Conservation (phyloP, 2,113 vertebrate species). For the Sinocyclocheilus anophthalmus region DNA sequence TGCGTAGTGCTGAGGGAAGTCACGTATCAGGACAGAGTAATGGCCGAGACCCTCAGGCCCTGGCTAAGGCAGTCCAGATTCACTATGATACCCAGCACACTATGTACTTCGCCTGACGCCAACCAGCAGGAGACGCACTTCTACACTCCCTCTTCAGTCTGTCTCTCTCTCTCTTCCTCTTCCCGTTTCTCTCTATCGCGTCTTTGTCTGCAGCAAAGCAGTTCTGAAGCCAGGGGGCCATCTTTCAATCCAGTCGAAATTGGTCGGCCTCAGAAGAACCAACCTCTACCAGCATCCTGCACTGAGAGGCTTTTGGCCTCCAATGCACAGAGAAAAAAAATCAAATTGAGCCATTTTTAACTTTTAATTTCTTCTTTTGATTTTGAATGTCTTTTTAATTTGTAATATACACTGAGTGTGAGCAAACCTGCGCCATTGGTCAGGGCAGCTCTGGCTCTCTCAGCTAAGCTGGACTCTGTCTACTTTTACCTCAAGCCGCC, state of each 20-base stretch:
- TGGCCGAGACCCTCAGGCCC: conserved; percentile 92
- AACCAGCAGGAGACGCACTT: conserved; percentile 59
- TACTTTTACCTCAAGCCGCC: conserved; percentile 82
- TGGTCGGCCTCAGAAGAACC: conserved; percentile 73
- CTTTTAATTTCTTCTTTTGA: conserved; percentile 57
- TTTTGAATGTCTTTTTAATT: conserved; percentile 75
- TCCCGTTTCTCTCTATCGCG: conserved; percentile 50
- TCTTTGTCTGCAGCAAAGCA: conserved; percentile 73
- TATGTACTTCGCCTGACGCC: conserved; percentile 96
- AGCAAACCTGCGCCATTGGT: conserved; percentile 63
- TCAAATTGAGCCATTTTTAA: conserved; percentile 88
- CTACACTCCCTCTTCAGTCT: conserved; percentile 43
- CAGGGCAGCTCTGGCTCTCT: conserved; percentile 76
- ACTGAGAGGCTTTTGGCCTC: conserved; percentile 79
- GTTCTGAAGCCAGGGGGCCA: conserved; percentile 64
- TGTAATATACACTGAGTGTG: conserved; percentile 76
- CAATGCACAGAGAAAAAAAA: conserved; percentile 76
- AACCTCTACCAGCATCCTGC: conserved; percentile 89
- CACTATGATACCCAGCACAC: conserved; percentile 99
- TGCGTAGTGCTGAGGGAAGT: conserved; percentile 93
- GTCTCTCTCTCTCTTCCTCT: conserved; percentile 45
- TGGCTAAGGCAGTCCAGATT: conserved; percentile 98
- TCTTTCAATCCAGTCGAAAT: conserved; percentile 64
- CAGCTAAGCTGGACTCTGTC: conserved; percentile 80
- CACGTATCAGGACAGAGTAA: conserved; percentile 98